A percentile compares a stretch with the other conserved stretches of the same genome.
These are phyloP conservation scores for Sphenodon punctatus DNA, from an alignment of 2,797 vertebrate species.

Conservation along the genomic window DNA sequence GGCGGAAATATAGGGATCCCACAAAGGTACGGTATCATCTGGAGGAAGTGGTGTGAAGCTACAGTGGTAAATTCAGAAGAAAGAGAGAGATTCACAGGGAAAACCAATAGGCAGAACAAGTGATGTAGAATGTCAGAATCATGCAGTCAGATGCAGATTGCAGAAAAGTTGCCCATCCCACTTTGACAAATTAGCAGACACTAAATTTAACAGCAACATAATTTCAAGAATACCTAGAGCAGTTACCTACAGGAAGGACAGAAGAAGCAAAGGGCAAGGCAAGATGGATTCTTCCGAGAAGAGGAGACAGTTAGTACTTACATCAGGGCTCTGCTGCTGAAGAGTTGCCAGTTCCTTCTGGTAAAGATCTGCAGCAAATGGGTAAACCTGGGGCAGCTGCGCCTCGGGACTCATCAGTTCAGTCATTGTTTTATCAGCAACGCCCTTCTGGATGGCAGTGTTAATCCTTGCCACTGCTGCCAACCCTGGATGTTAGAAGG, in stretches of 20 bases:
- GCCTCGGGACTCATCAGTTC: conserved; percentile 93
- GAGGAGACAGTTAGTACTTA: conserved; percentile 26
- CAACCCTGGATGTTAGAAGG: conserved; percentile 78
- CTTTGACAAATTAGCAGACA: no score
- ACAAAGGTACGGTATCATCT: not conserved
- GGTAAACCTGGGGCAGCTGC: conserved; percentile 91
- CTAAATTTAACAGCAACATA: not conserved
- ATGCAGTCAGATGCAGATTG: no score
- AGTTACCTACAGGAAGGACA: not conserved
- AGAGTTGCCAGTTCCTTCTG: conserved; percentile 91
- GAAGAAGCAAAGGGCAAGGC: not conserved
- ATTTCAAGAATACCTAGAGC: not conserved
- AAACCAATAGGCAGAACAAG: not conserved
- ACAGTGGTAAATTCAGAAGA: not conserved
- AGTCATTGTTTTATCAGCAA: conserved; percentile 86
- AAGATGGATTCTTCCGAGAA: not conserved
- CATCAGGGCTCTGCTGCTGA: conserved; percentile 92
- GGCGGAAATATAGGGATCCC: rapidly evolving
- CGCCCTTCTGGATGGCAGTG: conserved; percentile 82
- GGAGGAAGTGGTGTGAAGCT: no score
- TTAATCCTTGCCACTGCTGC: conserved; percentile 89
- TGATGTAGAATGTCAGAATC: not conserved
- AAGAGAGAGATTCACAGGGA: not conserved
- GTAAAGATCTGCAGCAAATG: conserved; percentile 91
- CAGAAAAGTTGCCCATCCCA: no score